phyloP scores from a whole-genome alignment of 1,140 invertebrate genomes.

The Ceratosolen solmsi region DNA sequence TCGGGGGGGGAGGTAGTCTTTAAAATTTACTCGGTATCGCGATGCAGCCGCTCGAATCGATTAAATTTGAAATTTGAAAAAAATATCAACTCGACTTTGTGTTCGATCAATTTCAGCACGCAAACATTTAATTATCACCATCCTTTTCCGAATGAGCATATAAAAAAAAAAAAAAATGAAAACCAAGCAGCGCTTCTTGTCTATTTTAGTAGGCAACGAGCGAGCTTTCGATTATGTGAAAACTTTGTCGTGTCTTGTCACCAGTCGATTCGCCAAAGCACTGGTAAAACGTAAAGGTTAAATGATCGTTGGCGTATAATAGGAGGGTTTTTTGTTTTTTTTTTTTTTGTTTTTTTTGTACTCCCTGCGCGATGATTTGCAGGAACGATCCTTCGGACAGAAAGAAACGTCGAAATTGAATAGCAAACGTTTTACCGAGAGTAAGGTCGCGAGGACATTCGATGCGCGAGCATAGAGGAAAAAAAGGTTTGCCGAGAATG shows the following conservation, averaged over 20 bases:
- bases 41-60: background rate
- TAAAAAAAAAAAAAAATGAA: too few species aligned
- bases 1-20: too few species aligned
- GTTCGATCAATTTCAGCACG: too few species aligned
- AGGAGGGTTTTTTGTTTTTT: too few species aligned
- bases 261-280: background rate
- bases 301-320: background rate
- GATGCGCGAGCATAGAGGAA: background rate
- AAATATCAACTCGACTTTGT: too few species aligned
- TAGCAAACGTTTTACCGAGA: slow-evolving; percentile 8
- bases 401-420: background rate
- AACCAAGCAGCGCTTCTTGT: too few species aligned
- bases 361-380: background rate
- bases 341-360: too few species aligned
- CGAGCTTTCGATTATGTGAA: background rate
- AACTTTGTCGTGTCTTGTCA: background rate
- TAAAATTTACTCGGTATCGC: background rate
- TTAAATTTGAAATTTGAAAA: background rate
- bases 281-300: background rate
- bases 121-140: too few species aligned
- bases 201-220: too few species aligned
- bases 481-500: background rate
- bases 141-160: too few species aligned
- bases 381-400: background rate
- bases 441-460: background rate